A percentile compares a stretch with the other conserved stretches of the same genome.
Evolutionary conservation across 2,113 vertebrate genomes (phyloP).

Genomic region (Chlamydotis undulata): DNA sequence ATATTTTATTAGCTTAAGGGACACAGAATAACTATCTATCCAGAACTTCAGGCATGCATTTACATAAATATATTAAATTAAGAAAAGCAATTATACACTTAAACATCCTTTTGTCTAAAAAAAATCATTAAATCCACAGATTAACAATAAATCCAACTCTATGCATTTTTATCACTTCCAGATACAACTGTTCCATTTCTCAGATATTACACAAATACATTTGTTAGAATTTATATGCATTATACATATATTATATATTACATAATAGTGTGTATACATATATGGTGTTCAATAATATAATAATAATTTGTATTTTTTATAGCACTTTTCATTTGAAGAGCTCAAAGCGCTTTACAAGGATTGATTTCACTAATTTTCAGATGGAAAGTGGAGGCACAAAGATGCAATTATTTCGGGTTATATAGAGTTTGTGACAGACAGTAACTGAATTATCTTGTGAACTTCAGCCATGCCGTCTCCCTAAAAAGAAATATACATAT

Average conservation of each 20-base stretch:
- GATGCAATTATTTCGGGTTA: background rate
- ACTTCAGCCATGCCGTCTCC: background rate
- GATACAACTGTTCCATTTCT: constrained; percentile 80
- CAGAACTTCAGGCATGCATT: constrained; percentile 84
- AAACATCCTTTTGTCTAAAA: constrained; percentile 81
- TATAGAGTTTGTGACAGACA: background rate
- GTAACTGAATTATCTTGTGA: background rate
- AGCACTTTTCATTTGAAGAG: constrained; percentile 62
- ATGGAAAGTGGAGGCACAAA: constrained; percentile 31
- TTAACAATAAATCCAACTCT: constrained; percentile 81
- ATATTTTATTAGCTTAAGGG: constrained; percentile 79
- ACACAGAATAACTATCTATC: constrained; percentile 81
- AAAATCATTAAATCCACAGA: constrained; percentile 82
- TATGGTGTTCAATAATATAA: constrained; percentile 76
- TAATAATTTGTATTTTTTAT: constrained; percentile 64
- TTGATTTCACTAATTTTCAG: constrained; percentile 23
- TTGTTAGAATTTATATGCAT: constrained; percentile 85
- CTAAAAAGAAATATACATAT: background rate
- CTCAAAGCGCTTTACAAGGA: constrained; percentile 50
- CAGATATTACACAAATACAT: constrained; percentile 82
- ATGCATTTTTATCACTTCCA: constrained; percentile 81
- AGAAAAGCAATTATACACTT: constrained; percentile 82
- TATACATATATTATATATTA: constrained; percentile 86
- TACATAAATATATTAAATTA: constrained; percentile 83
- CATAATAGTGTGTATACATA: constrained; percentile 84